Evolutionary conservation across 2,113 vertebrate species (phyloP).

Genomic region (Ptychochromis oligacanthus): DNA sequence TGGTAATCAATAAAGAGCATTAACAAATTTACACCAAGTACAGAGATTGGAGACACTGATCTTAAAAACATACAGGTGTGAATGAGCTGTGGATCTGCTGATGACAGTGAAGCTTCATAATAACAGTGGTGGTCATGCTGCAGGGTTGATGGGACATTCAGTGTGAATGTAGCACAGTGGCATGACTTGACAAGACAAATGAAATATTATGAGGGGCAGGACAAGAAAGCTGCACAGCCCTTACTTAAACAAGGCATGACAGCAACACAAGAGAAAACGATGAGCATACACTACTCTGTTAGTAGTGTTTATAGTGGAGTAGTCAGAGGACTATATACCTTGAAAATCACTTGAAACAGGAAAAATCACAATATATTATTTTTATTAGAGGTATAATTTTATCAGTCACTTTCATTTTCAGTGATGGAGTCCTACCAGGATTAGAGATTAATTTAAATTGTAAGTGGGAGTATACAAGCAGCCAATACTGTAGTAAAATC

Average conservation of each 20-base stretch:
- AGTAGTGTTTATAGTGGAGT: not conserved
- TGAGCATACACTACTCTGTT: not conserved
- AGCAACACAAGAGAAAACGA: slow-evolving; percentile 42
- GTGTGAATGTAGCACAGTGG: slow-evolving; percentile 8
- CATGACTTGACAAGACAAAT: not conserved
- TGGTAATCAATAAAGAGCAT: not conserved
- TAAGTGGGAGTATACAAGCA: accelerated
- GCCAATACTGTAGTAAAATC: not conserved
- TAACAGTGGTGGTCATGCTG: slow-evolving; percentile 43
- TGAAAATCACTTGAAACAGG: not conserved
- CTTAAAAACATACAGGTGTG: not conserved
- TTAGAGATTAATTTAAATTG: not conserved
- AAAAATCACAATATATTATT: too few species aligned
- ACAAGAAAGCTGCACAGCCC: slow-evolving; percentile 73
- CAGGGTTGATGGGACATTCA: slow-evolving; percentile 33
- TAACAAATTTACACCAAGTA: not conserved
- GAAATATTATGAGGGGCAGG: slow-evolving; percentile 19
- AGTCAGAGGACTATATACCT: not conserved
- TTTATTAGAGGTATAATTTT: not conserved
- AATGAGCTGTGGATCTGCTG: slow-evolving; percentile 24
- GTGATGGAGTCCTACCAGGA: not conserved
- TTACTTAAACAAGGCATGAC: slow-evolving; percentile 58
- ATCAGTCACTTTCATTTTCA: not conserved
- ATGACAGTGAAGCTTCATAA: slow-evolving; percentile 17
- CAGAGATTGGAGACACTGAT: not conserved